Evolutionary conservation across 2,113 vertebrate genomes (phyloP).

Genomic region (Drymodes brunneopygia): DNA sequence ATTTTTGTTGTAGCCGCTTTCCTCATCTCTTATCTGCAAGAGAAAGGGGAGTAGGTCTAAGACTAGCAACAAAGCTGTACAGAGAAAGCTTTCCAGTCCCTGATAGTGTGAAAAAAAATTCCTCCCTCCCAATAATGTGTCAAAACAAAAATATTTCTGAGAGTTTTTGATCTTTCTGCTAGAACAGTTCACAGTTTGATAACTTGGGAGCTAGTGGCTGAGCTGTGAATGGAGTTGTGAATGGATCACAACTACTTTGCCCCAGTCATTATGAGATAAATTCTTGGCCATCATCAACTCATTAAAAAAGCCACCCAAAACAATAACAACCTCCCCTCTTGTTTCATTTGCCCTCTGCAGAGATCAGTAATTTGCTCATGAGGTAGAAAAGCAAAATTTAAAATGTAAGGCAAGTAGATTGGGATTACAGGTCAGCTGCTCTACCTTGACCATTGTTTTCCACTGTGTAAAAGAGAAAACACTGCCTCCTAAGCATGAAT

Average conservation of each 20-base stretch:
- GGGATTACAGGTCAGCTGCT: not conserved
- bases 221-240: not conserved
- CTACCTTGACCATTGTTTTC: not conserved
- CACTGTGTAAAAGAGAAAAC: not conserved
- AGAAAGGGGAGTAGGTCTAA: not conserved
- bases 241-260: not conserved
- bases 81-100: not conserved
- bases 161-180: not conserved
- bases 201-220: not conserved
- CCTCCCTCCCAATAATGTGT: not conserved
- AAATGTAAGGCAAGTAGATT: not conserved
- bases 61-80: not conserved
- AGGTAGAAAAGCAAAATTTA: not conserved
- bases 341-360: not conserved
- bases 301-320: not conserved
- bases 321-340: accelerated
- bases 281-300: not conserved
- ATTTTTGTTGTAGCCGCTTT: constrained; percentile 73
- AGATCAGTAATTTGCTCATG: accelerated
- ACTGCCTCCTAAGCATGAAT: not conserved
- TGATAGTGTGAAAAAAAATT: not conserved
- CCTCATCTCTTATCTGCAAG: constrained; percentile 63
- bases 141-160: not conserved
- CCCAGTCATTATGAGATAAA: not conserved
- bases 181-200: not conserved